phyloP scores from a whole-genome alignment of 2,888 invertebrate species.

The Drosophila percnosoma region DNA sequence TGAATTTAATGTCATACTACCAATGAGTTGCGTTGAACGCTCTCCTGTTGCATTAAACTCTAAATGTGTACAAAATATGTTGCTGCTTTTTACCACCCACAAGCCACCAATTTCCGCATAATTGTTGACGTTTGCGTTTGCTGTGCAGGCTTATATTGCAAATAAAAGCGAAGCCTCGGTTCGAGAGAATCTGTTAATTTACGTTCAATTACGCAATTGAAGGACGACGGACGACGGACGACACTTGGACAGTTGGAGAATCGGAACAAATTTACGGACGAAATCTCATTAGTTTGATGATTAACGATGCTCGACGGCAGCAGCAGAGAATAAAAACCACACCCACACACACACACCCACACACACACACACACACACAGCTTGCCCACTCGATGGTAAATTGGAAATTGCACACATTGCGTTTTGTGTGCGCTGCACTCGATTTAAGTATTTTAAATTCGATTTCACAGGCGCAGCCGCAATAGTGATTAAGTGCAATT shows the following conservation, averaged over 20 bases:
- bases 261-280: background rate
- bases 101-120: slow-evolving; percentile 17
- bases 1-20: background rate
- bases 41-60: background rate
- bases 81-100: background rate
- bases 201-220: slow-evolving; percentile 15
- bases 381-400: slow-evolving; percentile 14
- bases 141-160: slow-evolving; percentile 11
- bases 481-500: slow-evolving; percentile 7
- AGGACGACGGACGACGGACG: background rate
- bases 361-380: background rate
- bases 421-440: slow-evolving; percentile 29
- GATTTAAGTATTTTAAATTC: slow-evolving; percentile 26
- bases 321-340: slow-evolving; percentile 21
- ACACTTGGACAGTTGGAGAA: background rate
- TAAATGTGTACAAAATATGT: background rate
- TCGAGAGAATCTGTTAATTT: slow-evolving; percentile 30
- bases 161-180: slow-evolving; percentile 23
- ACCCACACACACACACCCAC: background rate
- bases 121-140: slow-evolving; percentile 16
- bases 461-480: slow-evolving; percentile 7
- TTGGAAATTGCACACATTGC: slow-evolving; percentile 24
- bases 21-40: background rate
- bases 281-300: slow-evolving; percentile 44
- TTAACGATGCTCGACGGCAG: slow-evolving; percentile 24